Base-by-base conservation (phyloP, 2,888 invertebrate species). In the Drosophila antonietae region DNA sequence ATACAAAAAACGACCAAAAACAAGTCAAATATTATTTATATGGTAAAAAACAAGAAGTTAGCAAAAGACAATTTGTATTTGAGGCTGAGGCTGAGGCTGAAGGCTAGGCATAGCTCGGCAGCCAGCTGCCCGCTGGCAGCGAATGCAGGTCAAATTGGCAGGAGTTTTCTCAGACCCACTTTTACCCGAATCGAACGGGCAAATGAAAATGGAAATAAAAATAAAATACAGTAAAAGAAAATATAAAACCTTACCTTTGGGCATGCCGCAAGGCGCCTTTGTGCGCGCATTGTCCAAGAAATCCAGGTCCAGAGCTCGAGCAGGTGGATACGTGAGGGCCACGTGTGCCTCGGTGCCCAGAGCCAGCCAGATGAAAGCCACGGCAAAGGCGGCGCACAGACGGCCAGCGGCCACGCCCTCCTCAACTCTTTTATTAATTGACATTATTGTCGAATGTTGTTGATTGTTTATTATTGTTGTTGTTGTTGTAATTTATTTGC, bases 221-320 rank as follows among this genome's bases (percentile, higher is more conserved):
- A n/a, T 8, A 15, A 44, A 23, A 23, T 46, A 15, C 8, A 7
- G 15, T 46, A 8, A 15, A 14, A 14, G 12, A 33, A 18, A 31
- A 8, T 8, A 39, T 28, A 28, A 28, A 35, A 35, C 91, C 94
- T 95, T 93, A 97, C 97, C 97, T 96, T 96, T 97, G 31, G 98
- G 97, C 97, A 98, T 98, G 78, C 98, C 98, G 93, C 98, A 98
- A 70, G 98, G 98, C 73, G 96, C 96, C 89, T 96, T 96, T 37
- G 98, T 98, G 90, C 98, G 95, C 52, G 96, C 95, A 91, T 96
- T 98, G 92, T 98, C 98, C 93, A 98, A 94, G 93, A 98, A 98
- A 93, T 98, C 98, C 93, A 98, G 94, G 90, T 97, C 97, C 91
- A 96, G 97, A 90, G 95, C 95, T 89, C 98, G 95, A 0, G 98